A percentile compares a stretch with the other conserved stretches of the same genome.
phyloP scores from a whole-genome alignment of 2,888 invertebrate species.

The Galeruca laticollis region DNA sequence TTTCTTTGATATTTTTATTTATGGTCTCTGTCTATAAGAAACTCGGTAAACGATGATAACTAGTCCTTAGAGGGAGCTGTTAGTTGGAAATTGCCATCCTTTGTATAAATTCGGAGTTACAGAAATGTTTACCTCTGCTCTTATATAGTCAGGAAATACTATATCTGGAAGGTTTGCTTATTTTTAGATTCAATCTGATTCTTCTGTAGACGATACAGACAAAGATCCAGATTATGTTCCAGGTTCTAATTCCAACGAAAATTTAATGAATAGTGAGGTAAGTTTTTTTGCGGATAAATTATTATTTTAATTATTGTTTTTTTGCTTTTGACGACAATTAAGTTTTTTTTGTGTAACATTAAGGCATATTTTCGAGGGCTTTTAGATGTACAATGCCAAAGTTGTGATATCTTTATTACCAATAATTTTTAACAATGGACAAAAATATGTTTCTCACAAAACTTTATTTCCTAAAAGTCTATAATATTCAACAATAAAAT shows the following conservation, averaged over 20 bases:
- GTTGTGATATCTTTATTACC: no score
- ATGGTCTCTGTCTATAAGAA: no score
- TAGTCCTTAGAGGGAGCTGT: slow-evolving; percentile 2
- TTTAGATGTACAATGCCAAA: no score
- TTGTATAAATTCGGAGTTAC: no score
- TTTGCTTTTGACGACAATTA: no score
- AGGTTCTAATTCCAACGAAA: slow-evolving; percentile 10
- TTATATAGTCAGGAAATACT: neutral
- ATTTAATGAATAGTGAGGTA: slow-evolving; percentile 11
- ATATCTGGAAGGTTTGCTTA: neutral
- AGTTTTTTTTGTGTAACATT: no score
- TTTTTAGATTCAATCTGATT: slow-evolving; percentile 15
- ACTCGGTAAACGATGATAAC: no score
- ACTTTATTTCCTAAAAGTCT: slow-evolving; percentile 4
- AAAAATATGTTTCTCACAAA: no score
- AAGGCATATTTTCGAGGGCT: no score
- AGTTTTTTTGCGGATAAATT: slow-evolving; percentile 4
- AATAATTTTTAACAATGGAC: slow-evolving; percentile 12
- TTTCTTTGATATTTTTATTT: no score
- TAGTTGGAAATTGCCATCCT: no score
- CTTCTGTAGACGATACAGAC: slow-evolving; percentile 16
- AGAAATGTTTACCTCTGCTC: no score
- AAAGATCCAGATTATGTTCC: slow-evolving; percentile 13
- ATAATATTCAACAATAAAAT: slow-evolving; percentile 10
- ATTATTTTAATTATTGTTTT: neutral